Percentiles rank a stretch among this genome's conserved stretches.
Evolutionary conservation across 2,113 vertebrate species (phyloP).

Genomic region (Aldabrachelys gigantea): DNA sequence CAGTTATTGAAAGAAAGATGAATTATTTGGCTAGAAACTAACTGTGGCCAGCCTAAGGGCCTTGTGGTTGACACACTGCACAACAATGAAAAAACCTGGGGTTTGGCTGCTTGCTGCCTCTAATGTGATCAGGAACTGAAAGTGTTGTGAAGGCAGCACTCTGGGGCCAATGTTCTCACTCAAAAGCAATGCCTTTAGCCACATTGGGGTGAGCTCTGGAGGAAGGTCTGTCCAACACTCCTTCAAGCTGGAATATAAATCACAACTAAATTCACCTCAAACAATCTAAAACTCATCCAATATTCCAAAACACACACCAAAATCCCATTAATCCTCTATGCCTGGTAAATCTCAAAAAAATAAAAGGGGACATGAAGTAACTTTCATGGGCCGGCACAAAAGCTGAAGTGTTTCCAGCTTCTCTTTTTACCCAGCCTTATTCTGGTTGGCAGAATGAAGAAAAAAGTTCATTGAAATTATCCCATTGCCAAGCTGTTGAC

Average conservation of each 20-base stretch:
- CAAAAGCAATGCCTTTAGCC: background rate
- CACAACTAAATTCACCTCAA: background rate
- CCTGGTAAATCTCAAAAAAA: background rate
- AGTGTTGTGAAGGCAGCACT: background rate
- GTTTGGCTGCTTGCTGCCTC: background rate
- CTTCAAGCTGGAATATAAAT: background rate
- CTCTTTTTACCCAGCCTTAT: background rate
- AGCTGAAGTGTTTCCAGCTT: background rate
- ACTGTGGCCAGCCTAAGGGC: slow-evolving; percentile 47
- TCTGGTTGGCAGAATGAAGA: background rate
- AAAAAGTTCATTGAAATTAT: background rate
- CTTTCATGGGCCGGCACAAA: background rate
- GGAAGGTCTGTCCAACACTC: background rate
- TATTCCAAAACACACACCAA: background rate
- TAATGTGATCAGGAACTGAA: background rate
- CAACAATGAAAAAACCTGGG: slow-evolving; percentile 32
- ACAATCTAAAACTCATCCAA: background rate
- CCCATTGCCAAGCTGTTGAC: background rate
- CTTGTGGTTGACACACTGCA: background rate
- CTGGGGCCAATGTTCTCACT: background rate
- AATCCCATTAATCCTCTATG: background rate
- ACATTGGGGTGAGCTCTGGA: background rate
- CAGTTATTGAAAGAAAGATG: slow-evolving; percentile 60
- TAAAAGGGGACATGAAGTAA: background rate
- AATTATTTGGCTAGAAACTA: slow-evolving; percentile 65